Evolutionary conservation across 2,797 vertebrate species (phyloP).

Genomic region (Etheostoma nigrum): DNA sequence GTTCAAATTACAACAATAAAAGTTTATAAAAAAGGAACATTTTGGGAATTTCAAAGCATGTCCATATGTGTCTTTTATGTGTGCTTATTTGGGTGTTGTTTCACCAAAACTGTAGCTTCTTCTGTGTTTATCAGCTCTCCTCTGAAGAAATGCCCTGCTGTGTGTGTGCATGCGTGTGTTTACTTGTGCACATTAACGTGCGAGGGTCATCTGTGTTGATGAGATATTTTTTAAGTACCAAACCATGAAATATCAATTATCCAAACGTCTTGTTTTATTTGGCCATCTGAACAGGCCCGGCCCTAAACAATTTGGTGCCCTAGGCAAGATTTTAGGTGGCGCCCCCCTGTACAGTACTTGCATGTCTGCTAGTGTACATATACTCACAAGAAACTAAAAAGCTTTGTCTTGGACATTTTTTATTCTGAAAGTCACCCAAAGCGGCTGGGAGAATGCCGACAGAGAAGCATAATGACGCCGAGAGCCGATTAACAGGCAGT

Average conservation of each 20-base stretch:
- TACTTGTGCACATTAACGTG: background rate
- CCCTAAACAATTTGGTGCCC: too few relatives aligned
- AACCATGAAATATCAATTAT: slow-evolving; percentile 52
- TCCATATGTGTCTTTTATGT: background rate
- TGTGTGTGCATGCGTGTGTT: background rate
- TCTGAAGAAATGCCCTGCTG: slow-evolving; percentile 35
- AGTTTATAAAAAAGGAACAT: slow-evolving; percentile 9
- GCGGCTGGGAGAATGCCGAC: slow-evolving; percentile 10
- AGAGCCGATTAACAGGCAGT: slow-evolving; percentile 33
- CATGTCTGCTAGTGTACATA: too few relatives aligned
- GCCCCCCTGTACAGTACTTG: too few relatives aligned
- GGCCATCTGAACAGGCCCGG: too few relatives aligned
- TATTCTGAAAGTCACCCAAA: slow-evolving; percentile 41
- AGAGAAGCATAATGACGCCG: background rate
- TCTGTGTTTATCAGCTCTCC: slow-evolving; percentile 22
- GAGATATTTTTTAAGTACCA: slow-evolving; percentile 50
- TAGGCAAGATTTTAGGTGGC: too few relatives aligned
- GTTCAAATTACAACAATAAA: slow-evolving; percentile 22
- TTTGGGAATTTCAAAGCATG: slow-evolving; percentile 19
- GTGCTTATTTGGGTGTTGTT: slow-evolving; percentile 14
- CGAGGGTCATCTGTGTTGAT: slow-evolving; percentile 44
- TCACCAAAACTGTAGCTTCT: background rate
- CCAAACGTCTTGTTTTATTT: slow-evolving; percentile 45
- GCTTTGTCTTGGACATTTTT: too few relatives aligned
- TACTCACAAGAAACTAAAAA: too few relatives aligned